These are phyloP conservation scores for Drosophila grimshawi DNA, from an alignment of 1,140 invertebrate genomes.

Conservation along the genomic window DNA sequence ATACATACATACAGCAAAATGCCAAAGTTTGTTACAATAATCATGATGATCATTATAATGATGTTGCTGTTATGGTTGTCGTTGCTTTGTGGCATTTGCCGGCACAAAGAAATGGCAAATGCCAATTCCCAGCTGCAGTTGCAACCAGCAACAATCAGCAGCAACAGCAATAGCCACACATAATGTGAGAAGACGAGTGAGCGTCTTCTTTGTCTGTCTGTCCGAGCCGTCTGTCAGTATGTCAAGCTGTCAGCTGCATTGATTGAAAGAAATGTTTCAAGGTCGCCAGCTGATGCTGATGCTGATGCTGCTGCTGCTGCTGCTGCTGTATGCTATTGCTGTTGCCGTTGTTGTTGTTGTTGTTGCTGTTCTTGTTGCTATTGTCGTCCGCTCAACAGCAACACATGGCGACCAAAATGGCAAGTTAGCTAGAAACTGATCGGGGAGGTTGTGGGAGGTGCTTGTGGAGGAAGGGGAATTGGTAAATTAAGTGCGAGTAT, in stretches of 20 bases:
- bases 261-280: slow-evolving; percentile 69
- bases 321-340: slow-evolving; percentile 8
- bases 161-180: slow-evolving; percentile 2
- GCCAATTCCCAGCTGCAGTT: slow-evolving; percentile 58
- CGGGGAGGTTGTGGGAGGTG: neutral
- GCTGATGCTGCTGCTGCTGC: slow-evolving; percentile 4
- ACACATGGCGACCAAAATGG: slow-evolving; percentile 28
- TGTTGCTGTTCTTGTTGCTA: slow-evolving; percentile 1
- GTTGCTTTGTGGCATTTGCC: slow-evolving; percentile 70
- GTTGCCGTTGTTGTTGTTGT: slow-evolving; percentile 12
- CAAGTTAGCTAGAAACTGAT: neutral
- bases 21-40: slow-evolving; percentile 59
- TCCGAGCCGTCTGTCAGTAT: neutral
- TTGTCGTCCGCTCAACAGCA: slow-evolving; percentile 33
- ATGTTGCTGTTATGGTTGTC: slow-evolving; percentile 29
- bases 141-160: slow-evolving; percentile 1
- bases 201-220: neutral
- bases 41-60: slow-evolving; percentile 2
- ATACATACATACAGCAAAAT: slow-evolving; percentile 37
- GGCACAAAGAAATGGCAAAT: slow-evolving; percentile 77
- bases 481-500: slow-evolving; percentile 58
- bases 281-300: slow-evolving; percentile 59
- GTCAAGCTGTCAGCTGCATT: slow-evolving; percentile 38
- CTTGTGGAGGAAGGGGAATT: neutral
- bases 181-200: slow-evolving; percentile 10